Evolutionary conservation across 2,888 invertebrate species (phyloP).

Genomic region (Apodemia zela): DNA sequence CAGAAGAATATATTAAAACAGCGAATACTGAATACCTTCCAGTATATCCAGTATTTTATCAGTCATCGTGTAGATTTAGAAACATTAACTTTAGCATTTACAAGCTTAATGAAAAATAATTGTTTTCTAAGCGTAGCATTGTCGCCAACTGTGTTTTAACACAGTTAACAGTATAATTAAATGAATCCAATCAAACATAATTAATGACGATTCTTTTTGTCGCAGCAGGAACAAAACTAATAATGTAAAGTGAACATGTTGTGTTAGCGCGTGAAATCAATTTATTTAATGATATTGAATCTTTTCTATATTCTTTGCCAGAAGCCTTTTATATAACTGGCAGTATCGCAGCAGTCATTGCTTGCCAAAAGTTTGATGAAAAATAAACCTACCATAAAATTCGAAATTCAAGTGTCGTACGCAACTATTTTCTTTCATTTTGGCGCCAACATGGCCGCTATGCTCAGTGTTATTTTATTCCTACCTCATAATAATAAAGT

Average conservation of each 20-base stretch:
- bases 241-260: not conserved
- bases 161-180: no score
- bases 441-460: slow-evolving; percentile 6
- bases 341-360: not conserved
- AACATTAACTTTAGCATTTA: no score
- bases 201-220: not conserved
- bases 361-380: slow-evolving; percentile 15
- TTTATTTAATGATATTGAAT: slow-evolving; percentile 4
- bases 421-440: slow-evolving; percentile 8
- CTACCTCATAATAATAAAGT: slow-evolving; percentile 5
- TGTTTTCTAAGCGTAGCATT: no score
- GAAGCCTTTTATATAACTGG: not conserved
- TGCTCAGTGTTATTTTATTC: not conserved
- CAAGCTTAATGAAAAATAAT: no score
- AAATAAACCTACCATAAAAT: slow-evolving; percentile 4
- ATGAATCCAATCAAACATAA: no score
- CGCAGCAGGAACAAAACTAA: not conserved
- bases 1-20: no score
- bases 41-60: no score
- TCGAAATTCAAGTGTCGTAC: slow-evolving; percentile 15
- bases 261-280: not conserved
- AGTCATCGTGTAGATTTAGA: no score
- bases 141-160: no score
- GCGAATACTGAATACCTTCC: no score
- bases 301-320: not conserved